A percentile compares a stretch with the other conserved stretches of the same genome.
Conservation (phyloP, 2,113 vertebrate species). For the Myrmophylax atrothorax region DNA sequence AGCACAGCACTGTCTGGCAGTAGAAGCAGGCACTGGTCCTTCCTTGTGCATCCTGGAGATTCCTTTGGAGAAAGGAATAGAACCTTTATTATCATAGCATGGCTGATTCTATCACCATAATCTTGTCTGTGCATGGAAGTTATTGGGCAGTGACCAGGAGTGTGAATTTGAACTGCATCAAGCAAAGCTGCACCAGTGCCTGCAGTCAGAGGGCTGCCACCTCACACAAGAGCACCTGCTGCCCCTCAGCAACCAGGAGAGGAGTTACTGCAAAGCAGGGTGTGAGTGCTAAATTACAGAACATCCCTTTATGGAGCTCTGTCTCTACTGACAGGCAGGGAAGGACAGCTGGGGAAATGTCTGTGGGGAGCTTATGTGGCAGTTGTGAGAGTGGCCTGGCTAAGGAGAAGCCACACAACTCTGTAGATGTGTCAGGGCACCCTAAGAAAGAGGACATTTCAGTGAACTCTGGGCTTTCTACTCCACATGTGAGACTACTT, state of each 20-base stretch:
- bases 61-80: background rate
- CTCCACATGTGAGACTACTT: background rate
- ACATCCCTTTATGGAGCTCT: background rate
- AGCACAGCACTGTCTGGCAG: background rate
- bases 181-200: background rate
- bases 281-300: background rate
- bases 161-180: background rate
- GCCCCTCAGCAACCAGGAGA: background rate
- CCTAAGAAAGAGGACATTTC: background rate
- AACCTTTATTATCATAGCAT: background rate
- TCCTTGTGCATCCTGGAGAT: background rate
- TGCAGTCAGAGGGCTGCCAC: background rate
- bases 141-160: background rate
- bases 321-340: background rate
- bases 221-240: background rate
- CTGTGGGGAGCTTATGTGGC: fast-evolving
- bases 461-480: background rate
- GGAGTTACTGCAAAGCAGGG: background rate
- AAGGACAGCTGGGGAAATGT: background rate
- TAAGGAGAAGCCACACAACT: background rate
- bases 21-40: background rate
- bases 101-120: background rate
- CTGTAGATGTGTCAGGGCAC: background rate
- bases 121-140: background rate
- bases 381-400: background rate